Evolutionary conservation across 1,140 invertebrate genomes (phyloP), one percentile per base, ranked within the genome.

Genomic region (Lasioglossum albipes): DNA sequence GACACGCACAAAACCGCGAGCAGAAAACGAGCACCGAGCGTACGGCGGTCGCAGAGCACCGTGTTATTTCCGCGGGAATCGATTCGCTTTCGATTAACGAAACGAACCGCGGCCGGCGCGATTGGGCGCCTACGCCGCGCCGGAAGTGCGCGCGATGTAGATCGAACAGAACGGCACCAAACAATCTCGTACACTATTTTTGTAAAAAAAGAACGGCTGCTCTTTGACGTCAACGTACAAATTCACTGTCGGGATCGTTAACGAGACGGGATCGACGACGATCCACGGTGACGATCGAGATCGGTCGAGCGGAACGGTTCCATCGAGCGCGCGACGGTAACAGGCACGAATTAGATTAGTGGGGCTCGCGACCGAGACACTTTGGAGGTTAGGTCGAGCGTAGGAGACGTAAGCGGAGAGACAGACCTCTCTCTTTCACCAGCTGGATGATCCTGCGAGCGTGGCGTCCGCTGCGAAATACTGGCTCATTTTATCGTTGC

Each of bases 341-440:
- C 62, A 66, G 62, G 62, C 62, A 69, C 45, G 45, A 87, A 87
- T 86, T 84, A 72, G 85, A 86, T 87, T 75, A 87, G 84, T 87
- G 78, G 85, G 84, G 68, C 84, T 87, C 84, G 70, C 77, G 81
- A 70, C 79, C 67, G 79, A 86, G 80, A 85, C 82, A 73, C 85
- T 86, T 86, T 79, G 69, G 52, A 82, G 75, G 81, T 82, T 82
- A 68, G 68, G 52, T 80, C 59, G 75, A 77, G 67, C 22, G 13
- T 2, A 10, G 45, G 45, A 18, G 52, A 54, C 3, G 16, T 4
- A 54, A 6, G 64, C 49, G 67, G 80, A 80, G 75, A 85, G 70
- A 85, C 79, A 85, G 70, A 85, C 79, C 68, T 66, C 74, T 75
- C 49, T 76, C 52, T 76, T 62, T 86, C 68, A 76, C 74, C 27